Base-by-base conservation (phyloP, 2,113 vertebrate species). In the Phodopus roborovskii region DNA sequence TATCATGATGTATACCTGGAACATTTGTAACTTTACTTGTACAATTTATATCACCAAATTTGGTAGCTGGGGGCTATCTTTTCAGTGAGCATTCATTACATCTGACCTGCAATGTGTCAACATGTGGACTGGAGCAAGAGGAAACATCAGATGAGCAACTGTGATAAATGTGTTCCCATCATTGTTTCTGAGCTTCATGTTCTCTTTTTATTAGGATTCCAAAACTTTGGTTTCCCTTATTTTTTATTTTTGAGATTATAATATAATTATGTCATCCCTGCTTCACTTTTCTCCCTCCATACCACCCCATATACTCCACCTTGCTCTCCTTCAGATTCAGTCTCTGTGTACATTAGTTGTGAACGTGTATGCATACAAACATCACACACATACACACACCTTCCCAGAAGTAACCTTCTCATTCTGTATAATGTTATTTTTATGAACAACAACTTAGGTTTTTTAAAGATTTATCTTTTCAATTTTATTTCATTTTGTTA, bases 121-220 rank as follows among this genome's bases (percentile, higher is more conserved):
- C 42, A 1, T 62, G n/a, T 28, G 62, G n/a, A 42, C 7, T 30
- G 24, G 26, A 28, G 24, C 16, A 42, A 56, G 62, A 15, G 56
- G n/a, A 86, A 36, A 53, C 28, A 15, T 3, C 15, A 39, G 16
- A 33, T 1, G 8, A 13, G 3, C 58, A 15, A 16, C 16, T 28
- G 1, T 36, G 0, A 13, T 13, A 28, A 12, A 17, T 0, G 8
- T 0, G 10, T 24, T 50, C 64, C 62, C 19, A 22, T 15, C 56
- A 26, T 11, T 79, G 7, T 45, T 48, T 17, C 22, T 24, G 0
- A 79, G 7, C 8, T 45, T 56, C n/a, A 10, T 6, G 20, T 17
- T 56, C 5, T 39, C 5, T 1, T 36, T 82, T 74, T 42, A 60
- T 74, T 68, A 70, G 13, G n/a, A 15, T 48, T 20, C 19, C n/a